Evolutionary conservation across 2,113 vertebrate species (phyloP).

Genomic region (Proterorhinus semilunaris): DNA sequence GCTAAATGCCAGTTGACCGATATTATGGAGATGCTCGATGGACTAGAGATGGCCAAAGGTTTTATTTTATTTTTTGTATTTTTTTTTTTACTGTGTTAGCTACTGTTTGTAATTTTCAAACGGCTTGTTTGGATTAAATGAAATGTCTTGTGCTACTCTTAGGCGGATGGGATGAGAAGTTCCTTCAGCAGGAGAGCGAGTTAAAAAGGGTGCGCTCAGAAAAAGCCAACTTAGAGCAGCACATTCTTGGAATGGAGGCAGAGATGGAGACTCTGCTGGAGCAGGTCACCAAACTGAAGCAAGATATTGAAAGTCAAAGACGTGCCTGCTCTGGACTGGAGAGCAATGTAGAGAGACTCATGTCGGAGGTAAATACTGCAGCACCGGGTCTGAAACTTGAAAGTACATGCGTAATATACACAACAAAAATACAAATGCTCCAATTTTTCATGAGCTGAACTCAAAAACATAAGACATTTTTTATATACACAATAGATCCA

Average conservation of each 20-base stretch:
- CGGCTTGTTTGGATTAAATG: background rate
- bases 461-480: too few relatives aligned
- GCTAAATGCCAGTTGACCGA: conserved; percentile 55
- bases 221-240: conserved; percentile 73
- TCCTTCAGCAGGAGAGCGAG: conserved; percentile 77
- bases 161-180: conserved; percentile 75
- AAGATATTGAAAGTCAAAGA: conserved; percentile 72
- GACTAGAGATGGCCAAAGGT: conserved; percentile 69
- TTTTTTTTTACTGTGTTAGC: background rate
- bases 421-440: too few relatives aligned
- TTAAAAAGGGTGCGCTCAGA: conserved; percentile 73
- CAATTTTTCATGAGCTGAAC: too few relatives aligned
- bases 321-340: conserved; percentile 69
- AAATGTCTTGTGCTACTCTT: background rate
- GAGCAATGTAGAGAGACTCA: conserved; percentile 73
- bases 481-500: too few relatives aligned
- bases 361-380: conserved; percentile 62
- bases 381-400: too few relatives aligned
- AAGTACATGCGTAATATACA: too few relatives aligned
- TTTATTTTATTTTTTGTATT: background rate
- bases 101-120: too few relatives aligned
- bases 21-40: conserved; percentile 61
- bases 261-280: conserved; percentile 75
- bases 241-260: conserved; percentile 71
- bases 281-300: conserved; percentile 71